Evolutionary conservation across 1,140 invertebrate genomes (phyloP).

Genomic region (Trigoniulus corallinus): DNA sequence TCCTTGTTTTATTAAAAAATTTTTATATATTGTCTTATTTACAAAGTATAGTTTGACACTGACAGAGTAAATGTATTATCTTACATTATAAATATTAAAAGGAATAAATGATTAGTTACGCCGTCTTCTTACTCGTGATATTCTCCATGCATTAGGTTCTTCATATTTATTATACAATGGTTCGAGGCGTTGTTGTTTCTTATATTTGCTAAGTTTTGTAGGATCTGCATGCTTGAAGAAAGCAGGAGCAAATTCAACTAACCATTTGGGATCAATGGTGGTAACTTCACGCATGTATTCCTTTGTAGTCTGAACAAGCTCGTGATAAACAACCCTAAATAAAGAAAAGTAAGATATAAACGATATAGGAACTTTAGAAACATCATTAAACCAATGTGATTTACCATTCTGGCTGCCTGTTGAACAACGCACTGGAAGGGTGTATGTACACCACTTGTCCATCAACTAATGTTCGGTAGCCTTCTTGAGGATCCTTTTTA

Average conservation of each 20-base stretch:
- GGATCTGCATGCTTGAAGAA: slow-evolving; percentile 99
- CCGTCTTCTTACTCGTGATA: slow-evolving; percentile 77
- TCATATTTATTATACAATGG: slow-evolving; percentile 99
- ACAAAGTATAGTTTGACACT: not conserved
- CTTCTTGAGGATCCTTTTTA: slow-evolving; percentile 98
- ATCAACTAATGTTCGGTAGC: slow-evolving; percentile 92
- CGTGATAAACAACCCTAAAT: slow-evolving; percentile 90
- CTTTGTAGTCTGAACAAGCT: slow-evolving; percentile 96
- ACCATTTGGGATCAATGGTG: slow-evolving; percentile 97
- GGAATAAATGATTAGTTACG: slow-evolving; percentile 46
- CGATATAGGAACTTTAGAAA: not conserved
- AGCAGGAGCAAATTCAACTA: slow-evolving; percentile 96
- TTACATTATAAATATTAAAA: not conserved
- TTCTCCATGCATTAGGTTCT: slow-evolving; percentile 97
- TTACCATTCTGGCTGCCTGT: slow-evolving; percentile 94
- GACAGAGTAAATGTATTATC: not conserved
- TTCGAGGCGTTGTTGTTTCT: slow-evolving; percentile 96
- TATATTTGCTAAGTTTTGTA: slow-evolving; percentile 96
- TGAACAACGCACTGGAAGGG: slow-evolving; percentile 93
- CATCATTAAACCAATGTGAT: slow-evolving; percentile 13
- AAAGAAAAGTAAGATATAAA: slow-evolving; percentile 17
- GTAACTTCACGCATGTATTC: slow-evolving; percentile 99
- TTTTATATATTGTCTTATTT: not conserved
- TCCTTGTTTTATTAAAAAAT: not conserved
- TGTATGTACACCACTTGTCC: slow-evolving; percentile 98